A percentile compares a stretch with the other conserved stretches of the same genome.
Conservation (phyloP, 2,113 vertebrate genomes). For the Pandion haliaetus region DNA sequence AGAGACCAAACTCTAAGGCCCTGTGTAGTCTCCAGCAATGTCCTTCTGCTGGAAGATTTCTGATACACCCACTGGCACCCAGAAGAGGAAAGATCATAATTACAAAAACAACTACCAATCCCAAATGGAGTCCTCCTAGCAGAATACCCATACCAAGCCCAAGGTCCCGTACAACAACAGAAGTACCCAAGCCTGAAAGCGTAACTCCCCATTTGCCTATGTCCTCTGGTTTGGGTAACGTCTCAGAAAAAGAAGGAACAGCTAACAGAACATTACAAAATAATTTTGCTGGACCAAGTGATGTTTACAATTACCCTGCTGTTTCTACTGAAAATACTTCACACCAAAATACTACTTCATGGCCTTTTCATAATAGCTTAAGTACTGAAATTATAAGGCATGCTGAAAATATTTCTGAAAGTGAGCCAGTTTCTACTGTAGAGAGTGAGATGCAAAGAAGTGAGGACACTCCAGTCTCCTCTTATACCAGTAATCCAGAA, state of each 20-base stretch:
- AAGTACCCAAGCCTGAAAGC: background rate
- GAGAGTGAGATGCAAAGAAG: background rate
- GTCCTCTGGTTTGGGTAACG: background rate
- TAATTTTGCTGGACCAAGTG: constrained; percentile 8
- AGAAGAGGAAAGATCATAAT: constrained; percentile 45
- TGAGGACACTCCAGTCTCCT: background rate
- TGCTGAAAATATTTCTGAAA: background rate
- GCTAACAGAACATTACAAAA: background rate
- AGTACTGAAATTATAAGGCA: background rate
- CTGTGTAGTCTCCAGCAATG: constrained; percentile 92
- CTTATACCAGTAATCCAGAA: constrained; percentile 15
- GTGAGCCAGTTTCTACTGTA: background rate
- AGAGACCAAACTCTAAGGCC: constrained; percentile 87
- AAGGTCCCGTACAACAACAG: background rate
- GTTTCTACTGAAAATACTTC: constrained; percentile 34
- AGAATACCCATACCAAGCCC: background rate
- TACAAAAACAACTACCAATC: constrained; percentile 42
- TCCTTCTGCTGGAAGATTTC: constrained; percentile 66
- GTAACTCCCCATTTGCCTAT: background rate
- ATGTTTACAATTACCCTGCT: background rate
- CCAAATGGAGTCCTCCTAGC: background rate
- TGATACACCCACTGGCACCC: constrained; percentile 27
- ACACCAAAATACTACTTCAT: constrained; percentile 8
- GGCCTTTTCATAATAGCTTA: background rate
- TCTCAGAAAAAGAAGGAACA: background rate